Evolutionary conservation across 2,888 invertebrate species (phyloP).

Genomic region (Lithophane leautieri): DNA sequence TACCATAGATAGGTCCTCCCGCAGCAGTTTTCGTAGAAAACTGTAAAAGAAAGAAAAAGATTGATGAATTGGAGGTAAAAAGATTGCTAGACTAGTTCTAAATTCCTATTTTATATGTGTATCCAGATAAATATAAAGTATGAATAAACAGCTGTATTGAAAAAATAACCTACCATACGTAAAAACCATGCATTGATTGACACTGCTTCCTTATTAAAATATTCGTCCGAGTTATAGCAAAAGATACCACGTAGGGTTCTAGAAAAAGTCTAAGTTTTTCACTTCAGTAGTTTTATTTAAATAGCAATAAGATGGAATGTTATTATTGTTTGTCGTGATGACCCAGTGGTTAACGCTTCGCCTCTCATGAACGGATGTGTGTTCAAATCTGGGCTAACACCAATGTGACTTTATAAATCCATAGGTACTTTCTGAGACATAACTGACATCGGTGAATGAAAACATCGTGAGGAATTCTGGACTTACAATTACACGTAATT

Average conservation of each 20-base stretch:
- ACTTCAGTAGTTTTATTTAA: neutral
- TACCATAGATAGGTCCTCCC: constrained; percentile 65
- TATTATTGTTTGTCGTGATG: no score
- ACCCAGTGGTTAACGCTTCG: no score
- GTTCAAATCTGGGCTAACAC: neutral
- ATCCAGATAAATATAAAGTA: neutral
- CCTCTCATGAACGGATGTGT: neutral
- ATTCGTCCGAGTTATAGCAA: neutral
- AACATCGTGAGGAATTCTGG: neutral
- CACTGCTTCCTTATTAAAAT: neutral
- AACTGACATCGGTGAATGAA: neutral
- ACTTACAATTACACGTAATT: no score
- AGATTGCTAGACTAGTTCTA: neutral
- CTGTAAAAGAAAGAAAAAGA: constrained; percentile 38
- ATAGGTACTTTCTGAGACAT: neutral
- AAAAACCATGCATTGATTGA: neutral
- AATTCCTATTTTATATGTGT: neutral
- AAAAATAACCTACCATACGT: neutral
- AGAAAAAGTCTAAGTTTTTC: neutral
- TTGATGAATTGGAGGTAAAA: neutral
- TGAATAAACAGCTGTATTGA: neutral
- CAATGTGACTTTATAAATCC: neutral
- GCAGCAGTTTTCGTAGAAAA: constrained; percentile 64
- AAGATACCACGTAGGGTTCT: neutral
- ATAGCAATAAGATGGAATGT: neutral